These are phyloP conservation scores for Myripristis jacobus DNA, from an alignment of 2,797 vertebrate genomes.

Conservation along the genomic window DNA sequence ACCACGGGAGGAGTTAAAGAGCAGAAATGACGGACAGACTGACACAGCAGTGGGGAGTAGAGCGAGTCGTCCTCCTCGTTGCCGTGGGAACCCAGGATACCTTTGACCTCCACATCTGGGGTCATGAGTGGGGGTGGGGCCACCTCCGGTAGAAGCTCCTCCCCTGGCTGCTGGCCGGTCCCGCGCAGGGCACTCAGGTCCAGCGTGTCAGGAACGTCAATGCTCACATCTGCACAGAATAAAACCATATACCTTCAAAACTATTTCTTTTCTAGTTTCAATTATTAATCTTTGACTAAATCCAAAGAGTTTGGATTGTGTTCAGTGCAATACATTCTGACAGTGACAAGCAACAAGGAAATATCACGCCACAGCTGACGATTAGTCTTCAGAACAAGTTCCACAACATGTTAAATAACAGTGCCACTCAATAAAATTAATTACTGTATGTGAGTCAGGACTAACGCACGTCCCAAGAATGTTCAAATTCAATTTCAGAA, in stretches of 20 bases:
- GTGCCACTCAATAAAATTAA: not conserved
- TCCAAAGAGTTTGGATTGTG: not conserved
- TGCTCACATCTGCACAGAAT: constrained; percentile 91
- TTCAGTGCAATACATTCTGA: not conserved
- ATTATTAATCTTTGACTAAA: not conserved
- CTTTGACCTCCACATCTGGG: constrained; percentile 99
- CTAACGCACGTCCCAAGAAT: not conserved
- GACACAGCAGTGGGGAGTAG: constrained; percentile 99
- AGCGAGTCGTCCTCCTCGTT: constrained; percentile 99
- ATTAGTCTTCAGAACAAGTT: not conserved
- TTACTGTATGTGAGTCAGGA: not conserved
- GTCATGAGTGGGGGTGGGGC: constrained; percentile 98
- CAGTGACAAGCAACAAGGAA: not conserved
- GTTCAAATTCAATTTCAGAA: not conserved
- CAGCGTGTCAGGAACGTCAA: constrained; percentile 95
- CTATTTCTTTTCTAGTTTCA: no score
- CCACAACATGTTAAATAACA: constrained; percentile 2
- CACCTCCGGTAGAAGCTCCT: constrained; percentile 98
- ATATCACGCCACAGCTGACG: not conserved
- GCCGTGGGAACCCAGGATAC: constrained; percentile 99
- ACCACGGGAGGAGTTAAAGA: constrained; percentile 56
- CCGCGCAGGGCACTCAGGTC: constrained; percentile 92
- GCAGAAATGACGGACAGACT: constrained; percentile 92
- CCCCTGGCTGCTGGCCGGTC: constrained; percentile 92
- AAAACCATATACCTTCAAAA: not conserved